A percentile compares a stretch with the other conserved stretches of the same genome.
Evolutionary conservation across 2,888 invertebrate genomes (phyloP).

Genomic region (Melieria picta): DNA sequence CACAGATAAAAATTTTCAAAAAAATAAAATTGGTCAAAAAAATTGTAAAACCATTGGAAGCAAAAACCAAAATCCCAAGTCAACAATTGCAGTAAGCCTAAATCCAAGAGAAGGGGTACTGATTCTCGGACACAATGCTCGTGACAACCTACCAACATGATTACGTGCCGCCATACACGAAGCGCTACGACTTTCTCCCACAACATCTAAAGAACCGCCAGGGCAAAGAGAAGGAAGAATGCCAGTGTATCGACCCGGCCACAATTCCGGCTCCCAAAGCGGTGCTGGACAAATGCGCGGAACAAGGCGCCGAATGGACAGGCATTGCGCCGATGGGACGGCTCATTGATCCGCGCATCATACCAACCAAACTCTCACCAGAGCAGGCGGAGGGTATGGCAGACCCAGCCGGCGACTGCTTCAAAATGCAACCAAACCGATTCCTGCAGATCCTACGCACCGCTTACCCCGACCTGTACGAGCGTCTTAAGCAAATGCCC

Average conservation of each 20-base stretch:
- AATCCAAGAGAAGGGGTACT: not conserved
- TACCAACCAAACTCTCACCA: slow-evolving; percentile 52
- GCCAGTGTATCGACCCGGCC: slow-evolving; percentile 52
- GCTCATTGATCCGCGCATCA: slow-evolving; percentile 57
- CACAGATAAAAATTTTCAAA: slow-evolving; percentile 14
- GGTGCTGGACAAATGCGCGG: slow-evolving; percentile 47
- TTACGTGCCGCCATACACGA: slow-evolving; percentile 56
- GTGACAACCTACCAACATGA: slow-evolving; percentile 64
- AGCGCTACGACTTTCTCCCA: slow-evolving; percentile 56
- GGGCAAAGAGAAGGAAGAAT: slow-evolving; percentile 44
- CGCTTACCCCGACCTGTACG: slow-evolving; percentile 70
- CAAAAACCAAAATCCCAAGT: not conserved
- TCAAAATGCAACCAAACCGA: slow-evolving; percentile 59
- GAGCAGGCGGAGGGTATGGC: slow-evolving; percentile 52
- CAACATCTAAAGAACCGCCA: slow-evolving; percentile 14
- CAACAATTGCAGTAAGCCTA: not conserved
- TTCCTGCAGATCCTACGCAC: slow-evolving; percentile 60
- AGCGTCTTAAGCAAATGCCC: slow-evolving; percentile 68
- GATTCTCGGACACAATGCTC: slow-evolving; percentile 49
- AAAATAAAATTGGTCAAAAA: slow-evolving; percentile 11
- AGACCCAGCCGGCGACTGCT: slow-evolving; percentile 49
- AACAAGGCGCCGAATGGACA: slow-evolving; percentile 57
- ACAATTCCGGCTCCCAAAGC: slow-evolving; percentile 48
- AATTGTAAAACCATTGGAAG: slow-evolving; percentile 13
- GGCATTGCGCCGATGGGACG: slow-evolving; percentile 62